Percentiles rank a stretch among this genome's conserved stretches.
Conservation (phyloP, 2,113 vertebrate genomes). For the Zosterops pallidus region DNA sequence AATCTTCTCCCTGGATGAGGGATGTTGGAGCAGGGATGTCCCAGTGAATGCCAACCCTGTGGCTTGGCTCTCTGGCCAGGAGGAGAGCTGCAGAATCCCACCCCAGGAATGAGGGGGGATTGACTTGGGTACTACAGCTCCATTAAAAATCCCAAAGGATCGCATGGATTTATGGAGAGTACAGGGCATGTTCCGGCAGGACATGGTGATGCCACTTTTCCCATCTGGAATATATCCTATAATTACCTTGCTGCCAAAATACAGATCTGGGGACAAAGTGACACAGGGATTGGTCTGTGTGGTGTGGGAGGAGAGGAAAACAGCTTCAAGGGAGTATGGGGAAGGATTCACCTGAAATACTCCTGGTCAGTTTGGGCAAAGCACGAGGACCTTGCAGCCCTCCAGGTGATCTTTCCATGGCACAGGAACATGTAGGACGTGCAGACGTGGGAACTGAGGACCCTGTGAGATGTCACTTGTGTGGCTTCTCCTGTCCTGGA, state of each 20-base stretch:
- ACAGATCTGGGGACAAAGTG: background rate
- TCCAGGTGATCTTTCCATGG: background rate
- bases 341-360: background rate
- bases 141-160: background rate
- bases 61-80: background rate
- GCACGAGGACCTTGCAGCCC: background rate
- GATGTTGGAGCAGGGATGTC: accelerated
- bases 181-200: too few relatives aligned
- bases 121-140: background rate
- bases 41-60: accelerated
- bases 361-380: background rate
- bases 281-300: accelerated
- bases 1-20: accelerated
- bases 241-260: background rate
- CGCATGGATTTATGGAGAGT: background rate
- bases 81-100: background rate
- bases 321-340: background rate
- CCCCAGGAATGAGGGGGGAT: background rate
- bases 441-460: accelerated
- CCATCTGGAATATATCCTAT: accelerated
- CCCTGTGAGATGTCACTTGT: accelerated
- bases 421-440: accelerated
- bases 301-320: background rate
- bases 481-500: background rate
- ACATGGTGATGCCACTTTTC: background rate